These are phyloP conservation scores for Crotophaga sulcirostris DNA, from an alignment of 2,113 vertebrate species.

Conservation along the genomic window DNA sequence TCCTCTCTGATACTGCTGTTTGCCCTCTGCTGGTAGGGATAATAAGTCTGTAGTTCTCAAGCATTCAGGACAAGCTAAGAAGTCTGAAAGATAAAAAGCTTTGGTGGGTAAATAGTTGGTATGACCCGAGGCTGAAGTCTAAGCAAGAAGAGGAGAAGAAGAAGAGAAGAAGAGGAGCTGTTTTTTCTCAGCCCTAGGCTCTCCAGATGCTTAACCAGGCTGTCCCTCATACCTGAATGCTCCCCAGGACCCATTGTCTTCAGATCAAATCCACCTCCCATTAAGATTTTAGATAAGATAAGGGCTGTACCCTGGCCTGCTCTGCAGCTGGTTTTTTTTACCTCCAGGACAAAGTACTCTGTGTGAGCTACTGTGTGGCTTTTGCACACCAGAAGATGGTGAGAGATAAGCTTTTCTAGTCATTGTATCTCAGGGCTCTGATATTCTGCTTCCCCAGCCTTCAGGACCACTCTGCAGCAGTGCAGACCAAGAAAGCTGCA, in stretches of 20 bases:
- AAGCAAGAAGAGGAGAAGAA: background rate
- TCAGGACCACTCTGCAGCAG: background rate
- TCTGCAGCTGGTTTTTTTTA: background rate
- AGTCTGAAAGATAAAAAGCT: background rate
- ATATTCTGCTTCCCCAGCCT: background rate
- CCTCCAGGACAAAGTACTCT: background rate
- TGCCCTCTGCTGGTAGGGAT: background rate
- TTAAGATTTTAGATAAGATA: background rate
- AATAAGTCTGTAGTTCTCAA: fast-evolving
- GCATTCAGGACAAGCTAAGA: background rate
- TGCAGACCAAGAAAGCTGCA: background rate
- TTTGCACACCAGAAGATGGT: background rate
- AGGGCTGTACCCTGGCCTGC: background rate
- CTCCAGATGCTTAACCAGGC: background rate
- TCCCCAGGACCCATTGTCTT: background rate
- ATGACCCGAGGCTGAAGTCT: background rate
- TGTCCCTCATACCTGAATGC: background rate
- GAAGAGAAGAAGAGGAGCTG: too few species aligned
- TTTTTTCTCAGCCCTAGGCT: background rate
- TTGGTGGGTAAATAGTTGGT: fast-evolving
- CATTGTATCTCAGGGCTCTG: background rate
- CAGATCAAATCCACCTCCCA: background rate
- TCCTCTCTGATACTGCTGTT: background rate
- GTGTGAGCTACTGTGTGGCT: background rate
- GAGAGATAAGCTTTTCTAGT: background rate